Percentiles rank a stretch among this genome's conserved stretches.
phyloP scores from a whole-genome alignment of 2,888 invertebrate species.

The Drosophila incognita region DNA sequence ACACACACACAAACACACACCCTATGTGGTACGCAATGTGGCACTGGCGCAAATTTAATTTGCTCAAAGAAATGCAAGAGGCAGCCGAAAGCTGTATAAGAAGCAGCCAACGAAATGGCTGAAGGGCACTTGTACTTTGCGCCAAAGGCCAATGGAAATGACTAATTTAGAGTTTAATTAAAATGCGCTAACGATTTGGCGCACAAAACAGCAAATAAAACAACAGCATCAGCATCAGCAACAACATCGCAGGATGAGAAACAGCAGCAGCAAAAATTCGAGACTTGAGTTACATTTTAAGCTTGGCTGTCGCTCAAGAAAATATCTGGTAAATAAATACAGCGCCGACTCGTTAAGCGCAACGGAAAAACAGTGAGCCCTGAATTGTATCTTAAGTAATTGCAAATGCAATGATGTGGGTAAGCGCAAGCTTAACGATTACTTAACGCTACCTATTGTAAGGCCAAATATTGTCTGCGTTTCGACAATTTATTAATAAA shows the following conservation, averaged over 20 bases:
- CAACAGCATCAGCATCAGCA: conserved; percentile 14
- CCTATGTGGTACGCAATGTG: conserved; percentile 54
- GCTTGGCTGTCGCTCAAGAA: conserved; percentile 65
- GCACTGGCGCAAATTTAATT: conserved; percentile 50
- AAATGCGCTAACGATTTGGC: conserved; percentile 76
- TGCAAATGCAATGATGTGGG: conserved; percentile 61
- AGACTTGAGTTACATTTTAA: conserved; percentile 52
- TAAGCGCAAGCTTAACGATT: conserved; percentile 24
- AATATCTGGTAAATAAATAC: conserved; percentile 62
- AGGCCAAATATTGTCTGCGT: conserved; percentile 6
- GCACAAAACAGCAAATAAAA: conserved; percentile 39
- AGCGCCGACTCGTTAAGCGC: conserved; percentile 39
- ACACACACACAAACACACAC: conserved; percentile 26
- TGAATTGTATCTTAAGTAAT: conserved; percentile 57
- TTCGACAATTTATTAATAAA: conserved; percentile 1
- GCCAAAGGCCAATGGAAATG: conserved; percentile 76
- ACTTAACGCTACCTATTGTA: conserved; percentile 3
- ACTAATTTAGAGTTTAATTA: conserved; percentile 80
- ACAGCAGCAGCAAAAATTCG: conserved; percentile 12
- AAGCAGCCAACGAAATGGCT: conserved; percentile 8
- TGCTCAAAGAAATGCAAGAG: conserved; percentile 52
- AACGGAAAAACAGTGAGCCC: conserved; percentile 31
- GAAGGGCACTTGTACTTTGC: conserved; percentile 60
- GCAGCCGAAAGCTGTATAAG: conserved; percentile 17
- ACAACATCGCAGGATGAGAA: conserved; percentile 15